Evolutionary conservation across 2,888 invertebrate genomes (phyloP), one percentile per base, ranked within the genome.

Genomic region (Suillia variegata): DNA sequence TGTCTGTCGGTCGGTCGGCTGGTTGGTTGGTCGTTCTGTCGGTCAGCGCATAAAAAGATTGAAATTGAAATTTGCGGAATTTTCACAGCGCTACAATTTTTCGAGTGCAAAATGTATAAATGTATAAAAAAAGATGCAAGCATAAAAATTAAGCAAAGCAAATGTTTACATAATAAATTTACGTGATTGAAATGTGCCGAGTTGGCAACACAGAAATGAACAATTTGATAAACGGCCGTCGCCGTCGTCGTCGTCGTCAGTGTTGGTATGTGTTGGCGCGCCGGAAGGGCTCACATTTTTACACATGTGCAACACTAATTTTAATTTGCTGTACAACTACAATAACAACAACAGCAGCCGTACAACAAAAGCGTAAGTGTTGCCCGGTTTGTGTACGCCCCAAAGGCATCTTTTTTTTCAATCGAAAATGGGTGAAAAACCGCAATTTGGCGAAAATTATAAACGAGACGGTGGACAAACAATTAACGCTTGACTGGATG

Each of bases 131-230:
- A 38, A n/a, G 10, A 38, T n/a, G 13, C 12, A 38, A 38, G 12
- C 10, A 38, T 3, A 38, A 38, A 38, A 38, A n/a, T n/a, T 70
- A 74, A 76, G 74, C 70, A 71, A 75, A 71, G 77, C 71, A 75
- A 77, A 77, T 77, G 77, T 77, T 77, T 77, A 73, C 79, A 73
- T 78, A 77, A 77, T 74, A 78, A 78, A 78, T 77, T 78, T 77
- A 74, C 77, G 78, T 78, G 79, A 77, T 77, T 77, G 78, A 78
- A 77, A 77, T 78, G 77, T 77, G 76, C 75, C 70, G 74, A 75
- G 74, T 72, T 75, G 75, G 68, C 75, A 73, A 69, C 71, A 74
- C 72, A 73, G 15, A 54, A 55, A 60, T 33, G 48, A 54, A 34
- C 52, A 50, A 58, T 52, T 56, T 53, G 48, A 20, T 42, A 54